phyloP scores from a whole-genome alignment of 2,797 vertebrate genomes.

The Dallia pectoralis region DNA sequence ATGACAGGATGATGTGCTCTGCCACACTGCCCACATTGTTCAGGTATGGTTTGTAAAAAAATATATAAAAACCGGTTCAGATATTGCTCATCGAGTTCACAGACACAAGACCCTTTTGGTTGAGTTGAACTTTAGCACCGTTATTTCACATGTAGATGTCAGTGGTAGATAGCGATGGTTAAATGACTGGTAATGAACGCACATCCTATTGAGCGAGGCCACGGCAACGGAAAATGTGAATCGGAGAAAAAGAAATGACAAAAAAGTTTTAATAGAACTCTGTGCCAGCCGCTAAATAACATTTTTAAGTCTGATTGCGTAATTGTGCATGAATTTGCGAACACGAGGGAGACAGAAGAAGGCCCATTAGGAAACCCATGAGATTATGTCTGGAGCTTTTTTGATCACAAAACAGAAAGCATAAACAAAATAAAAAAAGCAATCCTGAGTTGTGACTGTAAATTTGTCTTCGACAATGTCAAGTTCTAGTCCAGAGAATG shows the following conservation, averaged over 20 bases:
- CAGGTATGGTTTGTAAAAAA: too few relatives aligned
- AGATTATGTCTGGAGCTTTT: neutral
- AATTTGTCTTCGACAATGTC: neutral
- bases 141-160: slow-evolving; percentile 51
- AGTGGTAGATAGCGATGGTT: slow-evolving; percentile 36
- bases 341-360: neutral
- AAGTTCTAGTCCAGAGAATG: neutral
- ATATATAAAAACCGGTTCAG: slow-evolving; percentile 29
- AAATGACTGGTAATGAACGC: slow-evolving; percentile 8
- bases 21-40: too few relatives aligned
- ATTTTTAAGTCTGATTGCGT: too few relatives aligned
- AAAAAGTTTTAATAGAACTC: neutral
- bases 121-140: slow-evolving; percentile 53
- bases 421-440: neutral
- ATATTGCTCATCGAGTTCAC: slow-evolving; percentile 34
- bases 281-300: too few relatives aligned
- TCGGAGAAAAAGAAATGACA: neutral
- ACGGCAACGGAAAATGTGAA: neutral
- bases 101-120: slow-evolving; percentile 34
- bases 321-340: too few relatives aligned
- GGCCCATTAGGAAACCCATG: neutral
- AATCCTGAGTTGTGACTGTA: neutral
- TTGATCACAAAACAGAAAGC: neutral
- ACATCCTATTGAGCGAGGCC: neutral
- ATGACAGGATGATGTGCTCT: too few relatives aligned